phyloP scores from a whole-genome alignment of 2,888 invertebrate species.

The Xiphydria camelus region DNA sequence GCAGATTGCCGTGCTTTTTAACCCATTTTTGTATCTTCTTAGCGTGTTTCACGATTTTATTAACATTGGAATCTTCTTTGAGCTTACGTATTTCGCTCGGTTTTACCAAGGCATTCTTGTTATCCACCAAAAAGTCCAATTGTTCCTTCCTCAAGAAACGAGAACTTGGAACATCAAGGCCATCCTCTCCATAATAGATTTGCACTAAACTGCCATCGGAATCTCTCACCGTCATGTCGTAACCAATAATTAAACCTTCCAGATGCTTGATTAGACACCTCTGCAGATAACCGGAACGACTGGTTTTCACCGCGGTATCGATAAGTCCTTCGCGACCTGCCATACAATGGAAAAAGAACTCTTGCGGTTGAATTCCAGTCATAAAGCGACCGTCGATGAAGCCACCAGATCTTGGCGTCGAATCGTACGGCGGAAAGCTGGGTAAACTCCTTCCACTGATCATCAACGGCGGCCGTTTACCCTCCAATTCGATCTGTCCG shows the following conservation, averaged over 20 bases:
- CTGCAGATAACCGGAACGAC: conserved; percentile 91
- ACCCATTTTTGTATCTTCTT: conserved; percentile 69
- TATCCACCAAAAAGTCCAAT: conserved; percentile 80
- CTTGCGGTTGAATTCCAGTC: conserved; percentile 98
- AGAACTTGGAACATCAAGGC: conserved; percentile 84
- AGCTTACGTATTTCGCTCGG: conserved; percentile 63
- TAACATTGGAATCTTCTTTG: conserved; percentile 62
- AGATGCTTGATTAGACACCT: conserved; percentile 93
- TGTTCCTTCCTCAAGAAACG: conserved; percentile 80
- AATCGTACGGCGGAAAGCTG: conserved; percentile 86
- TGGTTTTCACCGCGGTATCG: conserved; percentile 99
- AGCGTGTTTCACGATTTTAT: conserved; percentile 61
- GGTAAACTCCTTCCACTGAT: conserved; percentile 91
- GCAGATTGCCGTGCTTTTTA: conserved; percentile 59
- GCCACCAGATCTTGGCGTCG: conserved; percentile 90
- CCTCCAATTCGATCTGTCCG: conserved; percentile 98
- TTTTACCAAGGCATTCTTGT: conserved; percentile 69
- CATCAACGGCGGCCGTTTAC: conserved; percentile 93
- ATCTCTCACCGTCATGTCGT: conserved; percentile 95
- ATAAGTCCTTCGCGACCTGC: conserved; percentile 98
- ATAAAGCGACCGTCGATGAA: conserved; percentile 96
- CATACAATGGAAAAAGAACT: conserved; percentile 99
- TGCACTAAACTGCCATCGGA: conserved; percentile 91
- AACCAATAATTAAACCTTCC: conserved; percentile 90
- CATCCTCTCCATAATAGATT: conserved; percentile 90